Conservation (phyloP, 2,888 invertebrate genomes). For the Troides oblongomaculatus region DNA sequence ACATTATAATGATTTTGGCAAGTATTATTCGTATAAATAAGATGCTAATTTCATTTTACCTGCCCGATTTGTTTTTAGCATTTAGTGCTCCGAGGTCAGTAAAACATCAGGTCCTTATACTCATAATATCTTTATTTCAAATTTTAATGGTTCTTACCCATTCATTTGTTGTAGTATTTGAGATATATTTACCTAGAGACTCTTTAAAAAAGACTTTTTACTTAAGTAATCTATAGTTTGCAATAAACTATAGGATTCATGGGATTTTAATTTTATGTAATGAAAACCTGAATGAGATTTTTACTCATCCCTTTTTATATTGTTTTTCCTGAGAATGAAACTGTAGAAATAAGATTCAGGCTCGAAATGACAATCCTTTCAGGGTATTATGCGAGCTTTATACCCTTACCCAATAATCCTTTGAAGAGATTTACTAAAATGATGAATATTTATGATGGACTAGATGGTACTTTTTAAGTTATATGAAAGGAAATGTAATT, state of each 20-base stretch:
- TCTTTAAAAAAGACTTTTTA: not conserved
- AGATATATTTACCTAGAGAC: no score
- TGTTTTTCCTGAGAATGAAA: slow-evolving; percentile 10
- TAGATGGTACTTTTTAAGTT: slow-evolving; percentile 22
- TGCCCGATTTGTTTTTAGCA: no score
- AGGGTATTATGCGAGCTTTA: slow-evolving; percentile 16
- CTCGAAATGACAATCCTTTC: slow-evolving; percentile 22
- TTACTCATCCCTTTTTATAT: slow-evolving; percentile 5
- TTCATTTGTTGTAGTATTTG: no score
- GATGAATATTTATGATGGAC: slow-evolving; percentile 27
- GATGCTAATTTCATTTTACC: no score
- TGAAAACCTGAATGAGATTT: not conserved
- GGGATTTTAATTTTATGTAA: not conserved
- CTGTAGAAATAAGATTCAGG: slow-evolving; percentile 19
- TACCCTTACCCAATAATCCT: slow-evolving; percentile 25
- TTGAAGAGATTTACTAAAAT: slow-evolving; percentile 23
- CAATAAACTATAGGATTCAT: not conserved
- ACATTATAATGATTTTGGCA: no score
- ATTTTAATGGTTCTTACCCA: no score
- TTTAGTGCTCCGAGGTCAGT: no score
- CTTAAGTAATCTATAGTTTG: no score
- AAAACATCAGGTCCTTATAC: no score
- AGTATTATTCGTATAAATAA: no score
- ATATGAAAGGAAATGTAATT: slow-evolving; percentile 9
- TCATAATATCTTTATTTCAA: no score